phyloP scores from a whole-genome alignment of 2,797 vertebrate species.

The Cryptoprocta ferox region DNA sequence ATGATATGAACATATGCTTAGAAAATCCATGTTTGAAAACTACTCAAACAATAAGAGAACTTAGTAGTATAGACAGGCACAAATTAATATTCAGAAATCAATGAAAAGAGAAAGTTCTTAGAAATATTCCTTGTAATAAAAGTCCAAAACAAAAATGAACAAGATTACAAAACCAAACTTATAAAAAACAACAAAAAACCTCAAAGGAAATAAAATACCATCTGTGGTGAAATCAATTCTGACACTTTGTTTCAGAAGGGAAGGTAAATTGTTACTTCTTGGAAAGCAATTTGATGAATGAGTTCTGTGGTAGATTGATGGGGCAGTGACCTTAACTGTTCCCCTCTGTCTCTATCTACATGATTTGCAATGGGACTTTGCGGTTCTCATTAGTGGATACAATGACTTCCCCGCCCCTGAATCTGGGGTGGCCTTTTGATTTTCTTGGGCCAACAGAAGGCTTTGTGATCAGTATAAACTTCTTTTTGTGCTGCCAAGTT shows the following conservation, averaged over 20 bases:
- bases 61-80: not conserved
- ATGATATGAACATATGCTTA: not conserved
- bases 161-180: not conserved
- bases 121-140: not conserved
- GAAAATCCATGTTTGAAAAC: not conserved
- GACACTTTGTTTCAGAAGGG: not conserved
- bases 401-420: not conserved
- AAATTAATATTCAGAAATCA: not conserved
- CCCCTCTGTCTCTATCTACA: not conserved
- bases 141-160: not conserved
- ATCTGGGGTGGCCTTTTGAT: not conserved
- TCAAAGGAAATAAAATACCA: not conserved
- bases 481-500: not conserved
- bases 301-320: not conserved
- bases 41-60: not conserved
- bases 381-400: not conserved
- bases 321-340: not conserved
- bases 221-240: not conserved
- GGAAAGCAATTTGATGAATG: not conserved
- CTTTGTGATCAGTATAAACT: not conserved
- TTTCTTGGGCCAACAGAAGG: not conserved
- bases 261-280: not conserved
- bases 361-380: not conserved
- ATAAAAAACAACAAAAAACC: not conserved
- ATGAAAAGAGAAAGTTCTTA: not conserved